Percentiles rank a stretch among this genome's conserved stretches.
phyloP scores from a whole-genome alignment of 2,888 invertebrate species.

The Himalopsyche kuldschensis region DNA sequence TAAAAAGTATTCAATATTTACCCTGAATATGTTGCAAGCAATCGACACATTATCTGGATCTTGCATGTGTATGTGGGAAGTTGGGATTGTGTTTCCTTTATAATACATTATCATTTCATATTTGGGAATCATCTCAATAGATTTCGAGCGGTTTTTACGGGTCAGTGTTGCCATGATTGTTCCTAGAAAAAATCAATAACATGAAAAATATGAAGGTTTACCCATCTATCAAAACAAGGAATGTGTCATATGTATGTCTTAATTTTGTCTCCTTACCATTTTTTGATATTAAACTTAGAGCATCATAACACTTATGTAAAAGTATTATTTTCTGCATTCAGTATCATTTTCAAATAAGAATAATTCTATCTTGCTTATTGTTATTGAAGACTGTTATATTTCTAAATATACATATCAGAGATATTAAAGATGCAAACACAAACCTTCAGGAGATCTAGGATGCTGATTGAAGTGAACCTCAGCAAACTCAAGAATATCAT shows the following conservation, averaged over 20 bases:
- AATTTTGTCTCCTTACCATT: no score
- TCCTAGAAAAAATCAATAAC: conserved; percentile 43
- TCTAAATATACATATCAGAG: background rate
- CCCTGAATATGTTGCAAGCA: conserved; percentile 88
- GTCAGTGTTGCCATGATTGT: conserved; percentile 86
- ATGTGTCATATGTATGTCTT: no score
- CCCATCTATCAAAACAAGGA: no score
- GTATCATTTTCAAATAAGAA: background rate
- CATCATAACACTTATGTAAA: no score
- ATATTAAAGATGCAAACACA: background rate
- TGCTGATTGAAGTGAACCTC: conserved; percentile 91
- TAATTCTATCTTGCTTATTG: no score
- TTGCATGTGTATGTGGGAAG: conserved; percentile 92
- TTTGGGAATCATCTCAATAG: conserved; percentile 79
- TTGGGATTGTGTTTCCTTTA: conserved; percentile 85
- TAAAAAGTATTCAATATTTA: conserved; percentile 51
- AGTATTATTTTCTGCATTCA: background rate
- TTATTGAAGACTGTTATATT: no score
- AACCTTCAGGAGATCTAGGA: conserved; percentile 80
- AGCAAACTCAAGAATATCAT: conserved; percentile 91
- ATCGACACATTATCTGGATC: conserved; percentile 91
- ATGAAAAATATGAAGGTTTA: background rate
- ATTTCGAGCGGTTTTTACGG: conserved; percentile 71
- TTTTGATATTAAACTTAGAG: no score
- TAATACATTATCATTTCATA: conserved; percentile 92